A percentile compares a stretch with the other conserved stretches of the same genome.
Evolutionary conservation across 2,888 invertebrate species (phyloP).

Genomic region (Neria commutata): DNA sequence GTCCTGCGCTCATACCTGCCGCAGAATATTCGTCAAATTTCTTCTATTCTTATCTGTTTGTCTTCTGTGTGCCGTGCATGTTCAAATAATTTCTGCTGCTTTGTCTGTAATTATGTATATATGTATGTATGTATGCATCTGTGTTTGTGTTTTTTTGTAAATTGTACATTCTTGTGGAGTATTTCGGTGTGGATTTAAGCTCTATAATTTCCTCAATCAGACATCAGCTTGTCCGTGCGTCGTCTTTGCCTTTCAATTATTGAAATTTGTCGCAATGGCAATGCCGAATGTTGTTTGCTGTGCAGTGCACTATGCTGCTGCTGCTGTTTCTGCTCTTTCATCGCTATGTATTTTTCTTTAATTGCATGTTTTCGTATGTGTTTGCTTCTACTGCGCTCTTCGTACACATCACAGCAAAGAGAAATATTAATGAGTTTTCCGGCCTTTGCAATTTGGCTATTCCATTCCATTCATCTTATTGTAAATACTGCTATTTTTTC

Average conservation of each 20-base stretch:
- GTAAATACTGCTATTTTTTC: too few species aligned
- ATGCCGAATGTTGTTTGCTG: too few species aligned
- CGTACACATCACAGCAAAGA: background rate
- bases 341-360: background rate
- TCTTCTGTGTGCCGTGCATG: background rate
- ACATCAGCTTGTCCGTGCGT: background rate
- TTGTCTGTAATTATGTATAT: too few species aligned
- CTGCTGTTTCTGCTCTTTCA: background rate
- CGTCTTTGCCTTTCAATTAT: background rate
- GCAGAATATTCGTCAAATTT: background rate
- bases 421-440: conserved; percentile 9
- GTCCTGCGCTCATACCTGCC: background rate
- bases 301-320: background rate
- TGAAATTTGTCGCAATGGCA: conserved; percentile 6
- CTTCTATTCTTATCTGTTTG: background rate
- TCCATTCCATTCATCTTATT: conserved; percentile 8
- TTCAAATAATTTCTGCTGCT: too few species aligned
- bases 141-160: background rate
- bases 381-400: background rate
- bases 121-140: too few species aligned
- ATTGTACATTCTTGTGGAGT: background rate
- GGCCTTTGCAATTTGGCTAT: background rate
- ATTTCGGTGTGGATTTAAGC: background rate
- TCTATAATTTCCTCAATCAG: conserved; percentile 3
- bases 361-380: background rate